Conservation (phyloP, 2,888 invertebrate genomes). For the Cheilosia soror region DNA sequence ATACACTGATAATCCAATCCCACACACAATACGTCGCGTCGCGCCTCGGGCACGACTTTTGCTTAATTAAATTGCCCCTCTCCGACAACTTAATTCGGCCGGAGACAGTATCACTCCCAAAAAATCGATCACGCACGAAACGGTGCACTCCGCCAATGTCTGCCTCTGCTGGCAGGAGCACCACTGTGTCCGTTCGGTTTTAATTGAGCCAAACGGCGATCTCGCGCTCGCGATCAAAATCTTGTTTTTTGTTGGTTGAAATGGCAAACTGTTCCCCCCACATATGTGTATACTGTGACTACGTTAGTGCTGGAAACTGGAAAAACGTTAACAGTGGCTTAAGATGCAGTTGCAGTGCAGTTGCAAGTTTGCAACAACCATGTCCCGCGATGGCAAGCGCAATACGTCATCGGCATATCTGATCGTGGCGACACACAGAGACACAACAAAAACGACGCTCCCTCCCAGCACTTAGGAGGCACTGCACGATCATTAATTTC, state of each 20-base stretch:
- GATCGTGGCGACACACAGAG: constrained; percentile 69
- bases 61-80: constrained; percentile 73
- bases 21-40: constrained; percentile 60
- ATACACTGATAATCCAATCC: constrained; percentile 52
- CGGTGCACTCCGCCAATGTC: constrained; percentile 27
- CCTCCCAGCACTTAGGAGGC: constrained; percentile 69
- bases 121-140: constrained; percentile 73
- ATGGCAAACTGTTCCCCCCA: constrained; percentile 20
- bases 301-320: constrained; percentile 7
- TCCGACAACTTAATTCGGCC: constrained; percentile 67
- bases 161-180: constrained; percentile 7
- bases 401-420: constrained; percentile 73
- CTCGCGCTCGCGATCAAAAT: constrained; percentile 66
- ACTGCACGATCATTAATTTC: constrained; percentile 75
- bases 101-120: constrained; percentile 61
- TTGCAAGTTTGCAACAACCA: constrained; percentile 56
- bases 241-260: constrained; percentile 21
- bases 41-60: constrained; percentile 71
- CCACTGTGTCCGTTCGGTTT: constrained; percentile 36
- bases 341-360: constrained; percentile 59
- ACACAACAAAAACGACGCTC: constrained; percentile 47
- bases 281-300: constrained; percentile 23
- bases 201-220: constrained; percentile 73
- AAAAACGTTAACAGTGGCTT: constrained; percentile 54
- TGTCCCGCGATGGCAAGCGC: constrained; percentile 41